Base-by-base conservation (phyloP, 2,797 vertebrate species). In the Poecilia velifera region DNA sequence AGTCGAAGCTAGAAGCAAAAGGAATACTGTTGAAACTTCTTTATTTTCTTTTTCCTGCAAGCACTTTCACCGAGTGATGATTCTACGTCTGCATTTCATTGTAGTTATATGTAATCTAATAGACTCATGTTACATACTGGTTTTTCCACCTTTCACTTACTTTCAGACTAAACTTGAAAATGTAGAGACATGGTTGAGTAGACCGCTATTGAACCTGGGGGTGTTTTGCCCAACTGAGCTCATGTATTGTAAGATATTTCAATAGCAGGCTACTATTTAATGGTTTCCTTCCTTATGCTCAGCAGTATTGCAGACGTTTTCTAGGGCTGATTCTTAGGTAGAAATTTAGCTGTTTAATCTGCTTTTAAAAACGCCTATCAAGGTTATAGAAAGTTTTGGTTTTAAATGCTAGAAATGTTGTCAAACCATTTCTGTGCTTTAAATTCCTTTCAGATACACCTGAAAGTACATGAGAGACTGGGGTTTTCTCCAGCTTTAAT, bases 231-330 rank as follows among this genome's bases (percentile, higher is more conserved):
- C 78, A 31, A 55, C 80, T 73, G 76, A 82, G 62, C 81, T 83
- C 66, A 86, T 86, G 89, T 83, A 84, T 77, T 79, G 71, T 83
- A 46, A 83, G 36, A 57, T 46, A 47, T 87, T 89, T 91, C 62
- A 91, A 84, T 83, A 73, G 51, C 20, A 34, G 80, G 59, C 43
- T 36, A 53, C 46, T 80, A 53, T 74, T 71, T 74, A 74, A 78
- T 76, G 81, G 84, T 55, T 47, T 59, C 80, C 88, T 89, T 90
- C 88, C 88, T 90, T 83, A 75, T 68, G 25, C 51, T 75, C 73
- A 64, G 77, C 75, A 77, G 45, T 77, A 88, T 80, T 81, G 86
- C 83, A 86, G 88, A 90, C 86, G 79, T 80, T 57, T 49, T 28
- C 73, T 22, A 55, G n/a, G 53, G 45, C 57, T 68, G 72, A 68